These are phyloP conservation scores for Epinephelus awoara DNA, from an alignment of 2,797 vertebrate genomes.

Conservation along the genomic window DNA sequence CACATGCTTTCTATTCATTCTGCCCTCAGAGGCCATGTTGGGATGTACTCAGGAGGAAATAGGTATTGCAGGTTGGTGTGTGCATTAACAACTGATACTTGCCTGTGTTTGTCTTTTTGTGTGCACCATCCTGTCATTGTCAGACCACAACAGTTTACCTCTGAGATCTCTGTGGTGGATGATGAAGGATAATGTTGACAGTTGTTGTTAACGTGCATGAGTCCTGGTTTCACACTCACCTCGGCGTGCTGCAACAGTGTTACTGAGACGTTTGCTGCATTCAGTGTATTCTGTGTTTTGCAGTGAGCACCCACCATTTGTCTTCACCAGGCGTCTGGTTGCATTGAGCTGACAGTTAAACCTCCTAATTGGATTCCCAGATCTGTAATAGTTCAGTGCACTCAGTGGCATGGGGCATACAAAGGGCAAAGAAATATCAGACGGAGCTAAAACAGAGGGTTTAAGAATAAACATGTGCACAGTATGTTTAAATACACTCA, in stretches of 20 bases:
- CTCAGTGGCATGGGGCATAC: background rate
- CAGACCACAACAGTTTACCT: conserved; percentile 16
- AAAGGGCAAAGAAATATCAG: background rate
- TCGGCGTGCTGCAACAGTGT: conserved; percentile 15
- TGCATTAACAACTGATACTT: conserved; percentile 55
- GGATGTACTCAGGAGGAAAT: conserved; percentile 86
- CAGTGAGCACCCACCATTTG: conserved; percentile 30
- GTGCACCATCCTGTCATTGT: conserved; percentile 50
- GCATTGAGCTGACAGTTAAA: conserved; percentile 25
- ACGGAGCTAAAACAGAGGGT: background rate
- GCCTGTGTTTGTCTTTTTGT: conserved; percentile 64
- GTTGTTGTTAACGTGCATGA: conserved; percentile 64
- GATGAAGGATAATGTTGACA: conserved; percentile 32
- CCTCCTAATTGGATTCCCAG: conserved; percentile 30
- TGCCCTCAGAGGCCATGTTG: conserved; percentile 84
- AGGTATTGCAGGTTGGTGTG: conserved; percentile 80
- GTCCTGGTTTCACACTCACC: conserved; percentile 26
- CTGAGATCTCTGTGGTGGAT: conserved; percentile 31
- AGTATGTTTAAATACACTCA: conserved; percentile 8
- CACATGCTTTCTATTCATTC: conserved; percentile 56
- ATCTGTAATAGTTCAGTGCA: conserved; percentile 24
- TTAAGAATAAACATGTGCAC: conserved; percentile 10
- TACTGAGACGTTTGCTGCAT: conserved; percentile 8
- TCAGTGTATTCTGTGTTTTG: conserved; percentile 18
- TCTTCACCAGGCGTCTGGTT: conserved; percentile 32